Conservation (phyloP, 2,888 invertebrate genomes). For the Caenorhabditis virilis region DNA sequence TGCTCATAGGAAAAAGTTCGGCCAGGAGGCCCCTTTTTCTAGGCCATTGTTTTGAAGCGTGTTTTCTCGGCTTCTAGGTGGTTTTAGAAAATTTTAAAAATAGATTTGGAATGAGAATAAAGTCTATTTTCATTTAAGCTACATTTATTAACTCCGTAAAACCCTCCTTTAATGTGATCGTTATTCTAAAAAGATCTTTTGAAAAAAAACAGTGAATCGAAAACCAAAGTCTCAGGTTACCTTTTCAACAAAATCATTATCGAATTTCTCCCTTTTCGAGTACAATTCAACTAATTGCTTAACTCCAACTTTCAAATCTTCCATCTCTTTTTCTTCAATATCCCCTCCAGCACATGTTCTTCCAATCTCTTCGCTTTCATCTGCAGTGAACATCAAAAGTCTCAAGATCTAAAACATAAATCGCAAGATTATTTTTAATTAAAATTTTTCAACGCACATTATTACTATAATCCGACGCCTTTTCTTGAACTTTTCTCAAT, state of each 20-base stretch:
- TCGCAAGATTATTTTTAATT: neutral
- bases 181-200: neutral
- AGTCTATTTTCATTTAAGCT: too few species aligned
- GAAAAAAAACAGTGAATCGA: neutral
- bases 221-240: too few species aligned
- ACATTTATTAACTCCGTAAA: too few species aligned
- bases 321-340: constrained; percentile 8
- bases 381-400: constrained; percentile 57
- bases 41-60: too few species aligned
- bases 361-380: too few species aligned
- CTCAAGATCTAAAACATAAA: constrained; percentile 35
- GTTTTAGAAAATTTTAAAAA: too few species aligned
- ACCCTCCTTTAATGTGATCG: too few species aligned
- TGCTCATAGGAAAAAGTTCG: too few species aligned
- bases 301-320: constrained; percentile 10
- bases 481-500: constrained; percentile 48
- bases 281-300: constrained; percentile 21
- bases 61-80: too few species aligned
- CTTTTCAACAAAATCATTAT: constrained; percentile 25
- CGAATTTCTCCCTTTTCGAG: constrained; percentile 14
- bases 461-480: constrained; percentile 57
- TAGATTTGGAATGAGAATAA: too few species aligned
- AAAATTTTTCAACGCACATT: constrained; percentile 22
- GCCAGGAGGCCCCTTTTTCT: too few species aligned
- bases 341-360: constrained; percentile 14